Evolutionary conservation across 2,888 invertebrate species (phyloP).

Genomic region (Brachypalpus laphriformis): DNA sequence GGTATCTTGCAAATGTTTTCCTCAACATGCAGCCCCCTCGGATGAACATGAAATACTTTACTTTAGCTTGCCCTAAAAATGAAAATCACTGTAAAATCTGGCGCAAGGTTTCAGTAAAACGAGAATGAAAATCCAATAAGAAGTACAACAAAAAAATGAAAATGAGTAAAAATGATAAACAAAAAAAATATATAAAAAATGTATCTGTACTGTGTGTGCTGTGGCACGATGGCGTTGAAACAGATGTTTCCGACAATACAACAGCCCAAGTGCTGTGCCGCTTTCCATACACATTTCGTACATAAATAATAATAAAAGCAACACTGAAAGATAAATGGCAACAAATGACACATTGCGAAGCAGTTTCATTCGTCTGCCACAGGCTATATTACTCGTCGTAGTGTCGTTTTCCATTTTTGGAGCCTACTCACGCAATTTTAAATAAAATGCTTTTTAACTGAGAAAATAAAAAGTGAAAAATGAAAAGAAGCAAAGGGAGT

Average conservation of each 20-base stretch:
- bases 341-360: slow-evolving; percentile 55
- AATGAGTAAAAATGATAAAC: slow-evolving; percentile 21
- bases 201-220: slow-evolving; percentile 21
- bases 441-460: slow-evolving; percentile 4
- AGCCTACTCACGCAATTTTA: slow-evolving; percentile 22
- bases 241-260: slow-evolving; percentile 13
- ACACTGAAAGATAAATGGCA: slow-evolving; percentile 33
- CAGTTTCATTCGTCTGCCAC: slow-evolving; percentile 45
- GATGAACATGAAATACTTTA: slow-evolving; percentile 16
- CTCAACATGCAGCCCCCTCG: background rate
- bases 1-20: too few relatives aligned
- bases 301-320: slow-evolving; percentile 4
- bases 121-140: slow-evolving; percentile 24
- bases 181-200: slow-evolving; percentile 32
- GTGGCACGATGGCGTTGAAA: slow-evolving; percentile 12
- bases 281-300: slow-evolving; percentile 6
- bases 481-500: background rate
- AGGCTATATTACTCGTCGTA: slow-evolving; percentile 22
- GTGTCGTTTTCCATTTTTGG: slow-evolving; percentile 2
- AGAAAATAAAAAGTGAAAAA: background rate
- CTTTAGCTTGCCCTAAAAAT: slow-evolving; percentile 33
- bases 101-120: slow-evolving; percentile 41
- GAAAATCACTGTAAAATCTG: slow-evolving; percentile 42
- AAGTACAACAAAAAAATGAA: background rate
- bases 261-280: background rate